Base-by-base conservation (phyloP, 2,888 invertebrate genomes). In the Melanchra persicariae region DNA sequence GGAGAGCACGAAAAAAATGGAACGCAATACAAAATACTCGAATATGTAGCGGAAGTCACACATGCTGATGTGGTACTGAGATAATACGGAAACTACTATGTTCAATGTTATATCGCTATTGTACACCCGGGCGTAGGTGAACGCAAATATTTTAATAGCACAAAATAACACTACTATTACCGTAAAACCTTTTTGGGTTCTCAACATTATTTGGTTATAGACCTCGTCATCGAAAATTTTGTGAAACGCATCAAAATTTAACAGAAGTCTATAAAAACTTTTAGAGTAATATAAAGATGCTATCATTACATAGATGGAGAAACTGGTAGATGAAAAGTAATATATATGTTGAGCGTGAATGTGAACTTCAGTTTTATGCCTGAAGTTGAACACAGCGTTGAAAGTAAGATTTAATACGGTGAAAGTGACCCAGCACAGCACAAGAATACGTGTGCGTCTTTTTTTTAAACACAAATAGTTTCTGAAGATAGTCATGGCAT, bases 11-110 rank as follows among this genome's bases (percentile, higher is more conserved):
- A 63, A 77, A 1, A 90, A 66, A 54, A 88, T 72, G 60, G 71
- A 77, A 65, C 79, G 78, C 5, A 88, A 24, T 6, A 86, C 67
- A n/a, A 86, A 74, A 66, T 83, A 89, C 72, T 90, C 87, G 12
- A 83, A 77, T 1, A 84, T 55, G 10, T 82, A 87, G 8, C 87
- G 83, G n/a, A 85, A 70, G 45, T 87, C 82, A 45, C 77, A 81
- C 37, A 87, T 7, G 4, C 59, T 37, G 15, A 82, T 40, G 26
- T 74, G 58, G 71, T 74, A 71, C 54, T 64, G 26, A 72, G 45
- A 63, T 43, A 73, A 26, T 2, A 30, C 7, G 1, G 8, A 66
- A 73, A 79, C 69, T 37, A 70, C 8, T 1, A 52, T 1, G 3
- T 17, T 15, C 7, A 58, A 8, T 10, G 19, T 15, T 12, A 1